These are phyloP conservation scores for Probosciger aterrimus DNA, from an alignment of 2,113 vertebrate species.

Conservation along the genomic window DNA sequence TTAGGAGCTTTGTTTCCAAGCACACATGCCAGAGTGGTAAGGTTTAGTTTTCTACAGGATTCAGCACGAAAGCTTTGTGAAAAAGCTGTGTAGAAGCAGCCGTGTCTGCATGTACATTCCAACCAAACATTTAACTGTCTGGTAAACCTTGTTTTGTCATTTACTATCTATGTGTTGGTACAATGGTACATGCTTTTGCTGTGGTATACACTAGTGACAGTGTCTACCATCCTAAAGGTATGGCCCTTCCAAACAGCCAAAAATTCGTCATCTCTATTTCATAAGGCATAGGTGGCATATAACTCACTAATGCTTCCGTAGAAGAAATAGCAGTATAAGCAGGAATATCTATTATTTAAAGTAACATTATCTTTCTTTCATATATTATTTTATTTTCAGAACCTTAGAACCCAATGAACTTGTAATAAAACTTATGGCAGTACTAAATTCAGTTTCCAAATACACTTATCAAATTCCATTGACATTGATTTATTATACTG, in stretches of 20 bases:
- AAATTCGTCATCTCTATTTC: not conserved
- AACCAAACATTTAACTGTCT: not conserved
- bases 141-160: not conserved
- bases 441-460: not conserved
- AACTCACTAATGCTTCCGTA: not conserved
- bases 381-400: not conserved
- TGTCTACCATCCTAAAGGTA: not conserved
- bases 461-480: not conserved
- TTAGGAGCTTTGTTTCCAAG: not conserved
- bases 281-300: no score
- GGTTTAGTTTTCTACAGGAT: not conserved
- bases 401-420: not conserved
- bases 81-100: not conserved
- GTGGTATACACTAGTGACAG: not conserved
- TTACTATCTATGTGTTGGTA: not conserved
- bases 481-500: not conserved
- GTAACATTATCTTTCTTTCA: not conserved
- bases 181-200: not conserved
- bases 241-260: not conserved
- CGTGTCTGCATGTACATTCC: rapidly evolving
- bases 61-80: not conserved
- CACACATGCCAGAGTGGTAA: not conserved
- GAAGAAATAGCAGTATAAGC: not conserved
- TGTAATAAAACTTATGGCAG: not conserved
- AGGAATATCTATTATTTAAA: not conserved